Evolutionary conservation across 2,888 invertebrate genomes (phyloP).

Genomic region (Himalopsyche kuldschensis): DNA sequence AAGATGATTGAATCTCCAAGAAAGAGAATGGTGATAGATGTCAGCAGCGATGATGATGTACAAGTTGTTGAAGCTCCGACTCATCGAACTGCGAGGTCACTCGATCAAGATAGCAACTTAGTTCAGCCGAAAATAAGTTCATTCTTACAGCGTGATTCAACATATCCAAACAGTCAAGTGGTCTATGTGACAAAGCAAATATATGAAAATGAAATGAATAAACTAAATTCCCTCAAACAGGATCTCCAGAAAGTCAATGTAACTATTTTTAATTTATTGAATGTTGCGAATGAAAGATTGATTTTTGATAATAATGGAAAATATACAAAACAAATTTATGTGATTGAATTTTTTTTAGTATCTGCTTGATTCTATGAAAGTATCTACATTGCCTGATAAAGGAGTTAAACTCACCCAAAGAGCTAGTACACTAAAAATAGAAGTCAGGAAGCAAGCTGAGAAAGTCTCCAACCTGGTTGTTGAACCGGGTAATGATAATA

Average conservation of each 20-base stretch:
- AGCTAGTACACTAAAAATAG: slow-evolving; percentile 51
- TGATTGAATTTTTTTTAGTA: slow-evolving; percentile 43
- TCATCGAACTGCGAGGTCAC: background rate
- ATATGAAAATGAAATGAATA: slow-evolving; percentile 53
- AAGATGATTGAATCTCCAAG: slow-evolving; percentile 7
- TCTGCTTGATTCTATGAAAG: slow-evolving; percentile 51
- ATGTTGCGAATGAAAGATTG: no score
- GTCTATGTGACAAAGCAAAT: slow-evolving; percentile 53
- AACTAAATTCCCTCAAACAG: slow-evolving; percentile 51
- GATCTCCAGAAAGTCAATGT: slow-evolving; percentile 54
- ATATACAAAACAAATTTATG: background rate
- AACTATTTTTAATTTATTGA: no score
- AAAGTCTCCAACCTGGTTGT: slow-evolving; percentile 58
- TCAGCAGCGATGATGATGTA: slow-evolving; percentile 56
- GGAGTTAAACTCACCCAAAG: slow-evolving; percentile 61
- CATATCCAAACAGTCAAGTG: slow-evolving; percentile 51
- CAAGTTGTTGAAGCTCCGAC: slow-evolving; percentile 41
- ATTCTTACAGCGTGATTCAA: slow-evolving; percentile 48
- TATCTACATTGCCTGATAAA: slow-evolving; percentile 63
- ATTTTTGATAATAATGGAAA: no score
- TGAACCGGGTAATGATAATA: slow-evolving; percentile 11
- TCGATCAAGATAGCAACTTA: background rate
- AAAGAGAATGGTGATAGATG: slow-evolving; percentile 49
- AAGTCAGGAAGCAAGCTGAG: slow-evolving; percentile 53
- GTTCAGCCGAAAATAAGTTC: slow-evolving; percentile 44